Evolutionary conservation across 2,797 vertebrate species (phyloP), one percentile per base, ranked within the genome.

Genomic region (Hybognathus amarus): DNA sequence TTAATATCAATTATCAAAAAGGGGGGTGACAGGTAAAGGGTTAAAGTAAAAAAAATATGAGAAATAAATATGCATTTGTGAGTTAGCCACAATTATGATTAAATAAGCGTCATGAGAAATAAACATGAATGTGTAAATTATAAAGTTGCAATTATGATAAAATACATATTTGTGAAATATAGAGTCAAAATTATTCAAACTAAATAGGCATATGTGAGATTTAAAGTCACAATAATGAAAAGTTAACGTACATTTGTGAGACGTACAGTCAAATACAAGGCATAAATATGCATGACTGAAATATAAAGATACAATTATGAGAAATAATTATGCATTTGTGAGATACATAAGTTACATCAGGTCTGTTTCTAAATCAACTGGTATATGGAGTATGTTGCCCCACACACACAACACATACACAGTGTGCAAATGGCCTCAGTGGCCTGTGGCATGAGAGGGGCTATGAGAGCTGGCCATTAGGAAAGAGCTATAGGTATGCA

Each of bases 381-480:
- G 30, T 71, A 42, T 27, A 18, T 40, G 27, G 24, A n/a, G 50
- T 12, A 64, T 63, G 18, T 56, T 36, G 61, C 64, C 42, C n/a
- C 52, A 42, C 80, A 81, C 80, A 81, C 86, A 82, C 81, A 77
- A 79, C 82, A 73, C 82, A 71, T 47, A 50, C 75, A 70, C 54
- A 59, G 36, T 40, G 79, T 63, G 79, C 64, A 71, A 70, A 71
- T 71, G 75, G 76, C 76, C 82, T 80, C 75, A 77, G 76, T 90
- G 89, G 90, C 88, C 88, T 90, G 91, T 42, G 78, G 88, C 85
- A 82, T 91, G 87, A 92, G 90, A 90, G 87, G 87, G 85, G 84
- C 82, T 52, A 84, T 70, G 83, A 87, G 85, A 83, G 75, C 83
- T 77, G 74, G 84, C 83, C 88, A 88, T 87, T 88, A 85, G 88